These are phyloP conservation scores for Ormia ochracea DNA, from an alignment of 2,888 invertebrate genomes.

Conservation along the genomic window DNA sequence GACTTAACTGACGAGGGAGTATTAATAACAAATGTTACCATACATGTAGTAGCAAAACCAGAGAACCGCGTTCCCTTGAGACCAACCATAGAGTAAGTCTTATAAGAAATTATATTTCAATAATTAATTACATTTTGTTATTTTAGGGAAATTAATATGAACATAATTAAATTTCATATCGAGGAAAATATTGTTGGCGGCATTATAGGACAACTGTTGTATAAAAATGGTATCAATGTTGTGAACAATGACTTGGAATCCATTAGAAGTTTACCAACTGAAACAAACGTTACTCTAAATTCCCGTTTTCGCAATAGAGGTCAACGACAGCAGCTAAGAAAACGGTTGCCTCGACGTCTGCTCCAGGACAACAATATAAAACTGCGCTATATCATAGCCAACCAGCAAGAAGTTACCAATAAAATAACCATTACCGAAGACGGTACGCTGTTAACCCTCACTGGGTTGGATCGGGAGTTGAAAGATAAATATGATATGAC, in stretches of 20 bases:
- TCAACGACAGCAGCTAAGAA: conserved; percentile 64
- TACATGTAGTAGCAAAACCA: conserved; percentile 88
- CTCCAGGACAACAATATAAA: conserved; percentile 75
- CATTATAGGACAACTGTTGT: conserved; percentile 84
- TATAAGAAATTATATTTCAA: not conserved
- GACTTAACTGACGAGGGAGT: conserved; percentile 79
- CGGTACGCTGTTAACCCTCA: conserved; percentile 87
- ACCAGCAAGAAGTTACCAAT: conserved; percentile 88
- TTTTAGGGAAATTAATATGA: conserved; percentile 82
- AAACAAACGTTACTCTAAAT: conserved; percentile 66
- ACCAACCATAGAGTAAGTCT: conserved; percentile 74
- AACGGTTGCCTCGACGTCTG: conserved; percentile 69
- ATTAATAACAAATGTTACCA: conserved; percentile 88
- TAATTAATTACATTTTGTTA: not conserved
- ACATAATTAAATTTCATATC: conserved; percentile 85
- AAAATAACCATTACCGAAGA: conserved; percentile 87
- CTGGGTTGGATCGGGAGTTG: conserved; percentile 86
- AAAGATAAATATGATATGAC: conserved; percentile 85
- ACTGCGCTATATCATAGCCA: conserved; percentile 86
- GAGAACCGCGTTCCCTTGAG: conserved; percentile 80
- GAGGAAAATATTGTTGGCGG: conserved; percentile 86
- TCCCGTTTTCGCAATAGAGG: conserved; percentile 70
- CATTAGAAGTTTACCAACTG: conserved; percentile 67
- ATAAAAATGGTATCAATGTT: conserved; percentile 76
- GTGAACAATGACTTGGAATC: conserved; percentile 70